Conservation (phyloP, 2,797 vertebrate genomes). For the Mastacembelus armatus region DNA sequence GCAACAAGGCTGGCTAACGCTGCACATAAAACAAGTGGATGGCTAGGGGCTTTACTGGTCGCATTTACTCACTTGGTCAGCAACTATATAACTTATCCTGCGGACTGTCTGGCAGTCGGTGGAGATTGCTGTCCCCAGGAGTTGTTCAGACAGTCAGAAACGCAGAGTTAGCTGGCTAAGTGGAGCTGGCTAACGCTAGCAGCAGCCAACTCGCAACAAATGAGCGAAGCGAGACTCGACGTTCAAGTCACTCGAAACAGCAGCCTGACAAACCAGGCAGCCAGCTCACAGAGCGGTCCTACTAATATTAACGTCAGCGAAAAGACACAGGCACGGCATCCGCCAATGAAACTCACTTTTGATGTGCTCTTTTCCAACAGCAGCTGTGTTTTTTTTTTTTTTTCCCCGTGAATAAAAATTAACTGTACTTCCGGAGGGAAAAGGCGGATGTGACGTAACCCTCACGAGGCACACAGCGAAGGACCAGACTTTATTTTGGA, state of each 20-base stretch:
- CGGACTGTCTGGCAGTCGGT: neutral
- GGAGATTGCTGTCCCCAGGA: conserved; percentile 2
- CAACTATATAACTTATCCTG: neutral
- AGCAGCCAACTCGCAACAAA: conserved; percentile 76
- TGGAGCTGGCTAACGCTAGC: conserved; percentile 72
- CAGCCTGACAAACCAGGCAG: conserved; percentile 2
- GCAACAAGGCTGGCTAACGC: conserved; percentile 63
- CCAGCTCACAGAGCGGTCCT: neutral
- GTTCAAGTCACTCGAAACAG: conserved; percentile 43
- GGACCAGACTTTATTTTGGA: conserved; percentile 4
- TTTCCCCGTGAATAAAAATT: conserved; percentile 83
- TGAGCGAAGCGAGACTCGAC: conserved; percentile 57
- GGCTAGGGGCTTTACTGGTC: conserved; percentile 43
- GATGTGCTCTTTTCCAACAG: conserved; percentile 81
- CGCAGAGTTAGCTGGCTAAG: conserved; percentile 60
- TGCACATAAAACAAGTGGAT: conserved; percentile 58
- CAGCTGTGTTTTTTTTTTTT: conserved; percentile 83
- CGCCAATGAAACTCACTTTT: conserved; percentile 76
- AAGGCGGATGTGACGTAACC: conserved; percentile 73
- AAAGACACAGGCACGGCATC: neutral
- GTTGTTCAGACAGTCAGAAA: conserved; percentile 36
- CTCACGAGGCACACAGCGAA: neutral
- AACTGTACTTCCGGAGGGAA: conserved; percentile 84
- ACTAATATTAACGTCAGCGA: neutral
- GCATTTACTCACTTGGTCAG: neutral